Base-by-base conservation (phyloP, 2,888 invertebrate species). In the Heteromyza rotundicornis region DNA sequence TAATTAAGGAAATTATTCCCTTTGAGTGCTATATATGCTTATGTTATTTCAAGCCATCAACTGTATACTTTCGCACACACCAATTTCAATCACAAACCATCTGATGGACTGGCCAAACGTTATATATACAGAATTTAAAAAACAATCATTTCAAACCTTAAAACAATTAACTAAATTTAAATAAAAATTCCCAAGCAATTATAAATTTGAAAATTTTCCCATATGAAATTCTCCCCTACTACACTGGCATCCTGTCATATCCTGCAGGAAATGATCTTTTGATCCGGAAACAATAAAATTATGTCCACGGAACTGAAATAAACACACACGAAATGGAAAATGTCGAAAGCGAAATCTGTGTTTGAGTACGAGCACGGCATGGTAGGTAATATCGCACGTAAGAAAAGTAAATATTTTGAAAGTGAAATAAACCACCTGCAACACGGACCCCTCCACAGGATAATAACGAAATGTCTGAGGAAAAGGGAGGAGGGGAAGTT, bases 241-340 rank as follows among this genome's bases (percentile, higher is more conserved):
- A 5, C 27, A 10, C 64, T 59, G 71, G 74, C 73, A 77, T 77
- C 75, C 77, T 77, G 77, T 68, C 73, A 68, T 71, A 76, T 72
- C 68, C 73, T 71, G 69, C 79, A 80, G 79, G 80, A 79, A 76
- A 57, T 79, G 80, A 80, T 80, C 79, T 79, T 78, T 80, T 79
- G 79, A 79, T 80, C 79, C 79, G 80, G 80, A 79, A 79, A 78
- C 73, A 71, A 77, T 77, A 72, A 80, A 79, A 77, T 71, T 74
- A 69, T 59, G 58, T 67, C 64, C 65, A 64, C 68, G 57, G 56
- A 67, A 66, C 64, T 16, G 22, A 27, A 14, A 56, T 60, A 61
- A 59, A 66, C 65, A 67, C 59, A 58, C 59, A 57, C 57, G 61
- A 57, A 19, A 49, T 50, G 14, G 19, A 14, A 50, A 20, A 20